Base-by-base conservation (phyloP, 1,140 invertebrate genomes). In the Lordiphosa clarofinis region DNA sequence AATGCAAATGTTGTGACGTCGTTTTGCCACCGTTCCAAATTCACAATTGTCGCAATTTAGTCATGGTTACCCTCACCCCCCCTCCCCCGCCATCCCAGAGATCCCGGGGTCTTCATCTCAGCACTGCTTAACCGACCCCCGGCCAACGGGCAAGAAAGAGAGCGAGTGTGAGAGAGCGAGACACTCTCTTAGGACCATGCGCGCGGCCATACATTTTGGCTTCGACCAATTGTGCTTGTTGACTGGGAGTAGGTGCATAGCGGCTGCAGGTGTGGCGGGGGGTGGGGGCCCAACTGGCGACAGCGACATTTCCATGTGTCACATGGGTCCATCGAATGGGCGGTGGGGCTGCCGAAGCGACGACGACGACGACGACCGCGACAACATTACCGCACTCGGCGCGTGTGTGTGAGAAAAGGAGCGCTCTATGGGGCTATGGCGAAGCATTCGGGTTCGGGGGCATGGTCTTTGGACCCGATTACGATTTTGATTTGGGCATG, bases 151-250 rank as follows among this genome's bases (percentile, higher is more conserved):
- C 12, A 37, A 15, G 35, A 36, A 13, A 9, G 21, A 36, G 44
- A 43, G 37, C 1, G 38, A 57, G 38, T 7, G 44, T 44, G 53
- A n/a, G 12, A 47, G 43, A 56, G 36, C 21, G 13, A 6, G 58
- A 31, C 33, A 13, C 10, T 67, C 56, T 59, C 55, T 60, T 24
- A 35, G 56, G 56, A 58, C 61, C 75, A 81, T 82, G 76, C 75
- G 76, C 75, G 76, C 76, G 65, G 61, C 66, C 57, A 70, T 81
- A 57, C 61, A 48, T 71, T 74, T 48, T 38, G 56, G 61, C 54
- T 61, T 82, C 69, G 71, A 75, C 75, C 75, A 81, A 81, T 28
- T 81, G 64, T 67, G 71, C 61, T 73, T 69, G 57, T 57, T 57
- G 43, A 53, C 35, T 48, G 54, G 48, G 57, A 61, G 52, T 75